Conservation (phyloP, 1,140 invertebrate species). For the roundworm (Caenorhabditis elegans) region WBcel235 BX284606.5:5958501-5959000, state of each 20-base stretch:
- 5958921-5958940: background rate
- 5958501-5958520: no score
- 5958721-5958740: no score
- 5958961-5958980: background rate
- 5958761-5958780: background rate
- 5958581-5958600: no score
- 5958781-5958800: background rate
- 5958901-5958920: background rate
- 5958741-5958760: background rate
- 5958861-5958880: constrained; percentile 15
- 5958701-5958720: no score
- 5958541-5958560: no score
- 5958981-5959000: background rate
- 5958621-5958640: no score
- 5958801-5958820: background rate
- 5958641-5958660: no score
- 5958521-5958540: no score
- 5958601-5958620: no score
- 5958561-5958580: no score
- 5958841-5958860: background rate
- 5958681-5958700: no score
- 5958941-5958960: background rate
- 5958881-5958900: background rate
- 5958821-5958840: constrained; percentile 23
- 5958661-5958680: no score